Conservation (phyloP, 2,113 vertebrate genomes). For the Oreotrochilus melanogaster region DNA sequence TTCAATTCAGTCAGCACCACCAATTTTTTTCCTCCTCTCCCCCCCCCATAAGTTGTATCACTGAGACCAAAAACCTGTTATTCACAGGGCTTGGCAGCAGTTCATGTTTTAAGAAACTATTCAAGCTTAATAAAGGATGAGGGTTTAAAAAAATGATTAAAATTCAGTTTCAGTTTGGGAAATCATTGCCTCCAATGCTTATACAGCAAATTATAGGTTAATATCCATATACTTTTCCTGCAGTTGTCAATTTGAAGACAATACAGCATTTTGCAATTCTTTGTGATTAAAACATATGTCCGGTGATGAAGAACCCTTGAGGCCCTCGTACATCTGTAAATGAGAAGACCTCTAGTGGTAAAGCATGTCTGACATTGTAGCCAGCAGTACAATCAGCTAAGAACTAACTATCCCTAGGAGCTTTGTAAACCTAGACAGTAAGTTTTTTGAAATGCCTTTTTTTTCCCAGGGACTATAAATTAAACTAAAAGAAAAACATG, state of each 20-base stretch:
- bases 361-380: slow-evolving; percentile 17
- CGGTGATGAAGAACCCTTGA: not conserved
- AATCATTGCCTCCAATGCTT: not conserved
- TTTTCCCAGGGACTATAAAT: slow-evolving; percentile 53
- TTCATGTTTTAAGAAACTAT: not conserved
- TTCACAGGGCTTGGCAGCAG: not conserved
- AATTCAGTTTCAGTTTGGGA: not conserved
- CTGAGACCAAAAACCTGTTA: slow-evolving; percentile 28
- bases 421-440: slow-evolving; percentile 57
- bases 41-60: not conserved
- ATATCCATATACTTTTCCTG: not conserved
- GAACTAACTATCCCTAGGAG: slow-evolving; percentile 27
- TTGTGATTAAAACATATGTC: not conserved
- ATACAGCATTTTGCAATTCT: not conserved
- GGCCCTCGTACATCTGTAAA: not conserved
- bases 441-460: slow-evolving; percentile 5
- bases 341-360: slow-evolving; percentile 8
- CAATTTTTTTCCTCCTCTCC: not conserved
- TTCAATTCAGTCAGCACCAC: not conserved
- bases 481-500: slow-evolving; percentile 52
- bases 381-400: slow-evolving; percentile 15
- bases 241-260: not conserved
- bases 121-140: not conserved
- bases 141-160: not conserved
- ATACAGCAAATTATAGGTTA: not conserved